A percentile compares a stretch with the other conserved stretches of the same genome.
phyloP scores from a whole-genome alignment of 64 coral and sea anemone species.

The Porites australiensis region DNA sequence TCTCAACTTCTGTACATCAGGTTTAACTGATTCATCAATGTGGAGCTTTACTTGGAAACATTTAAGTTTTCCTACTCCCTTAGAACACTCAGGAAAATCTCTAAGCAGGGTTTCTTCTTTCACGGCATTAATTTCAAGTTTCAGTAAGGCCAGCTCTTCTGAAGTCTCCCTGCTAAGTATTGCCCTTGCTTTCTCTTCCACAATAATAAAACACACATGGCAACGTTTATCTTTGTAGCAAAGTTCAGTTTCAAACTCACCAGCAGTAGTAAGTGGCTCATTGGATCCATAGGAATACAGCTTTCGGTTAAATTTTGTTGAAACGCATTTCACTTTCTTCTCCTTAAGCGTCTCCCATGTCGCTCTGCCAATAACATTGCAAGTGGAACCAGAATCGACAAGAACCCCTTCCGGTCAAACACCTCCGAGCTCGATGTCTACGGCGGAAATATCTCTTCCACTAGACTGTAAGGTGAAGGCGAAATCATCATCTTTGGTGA shows the following conservation, averaged over 20 bases:
- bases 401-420: slow-evolving; percentile 63
- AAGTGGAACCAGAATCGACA: slow-evolving; percentile 68
- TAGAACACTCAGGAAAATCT: not conserved
- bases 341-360: slow-evolving; percentile 57
- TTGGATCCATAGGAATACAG: slow-evolving; percentile 62
- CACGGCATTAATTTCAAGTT: not conserved
- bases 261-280: slow-evolving; percentile 45
- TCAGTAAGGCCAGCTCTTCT: slow-evolving; percentile 7
- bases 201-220: slow-evolving; percentile 34
- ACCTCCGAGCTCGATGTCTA: slow-evolving; percentile 68
- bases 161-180: slow-evolving; percentile 40
- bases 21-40: not conserved
- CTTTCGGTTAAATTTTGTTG: slow-evolving; percentile 3
- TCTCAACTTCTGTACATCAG: not conserved
- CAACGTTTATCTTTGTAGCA: slow-evolving; percentile 39
- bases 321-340: slow-evolving; percentile 51
- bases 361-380: slow-evolving; percentile 44
- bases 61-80: not conserved
- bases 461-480: slow-evolving; percentile 11
- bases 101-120: slow-evolving; percentile 14
- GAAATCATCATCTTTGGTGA: too few species aligned
- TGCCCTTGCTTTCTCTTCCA: slow-evolving; percentile 27
- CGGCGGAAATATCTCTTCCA: not conserved
- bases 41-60: not conserved
- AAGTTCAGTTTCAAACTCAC: slow-evolving; percentile 66